Base-by-base conservation (phyloP, 2,888 invertebrate species). In the Thysanoteuthis rhombus region DNA sequence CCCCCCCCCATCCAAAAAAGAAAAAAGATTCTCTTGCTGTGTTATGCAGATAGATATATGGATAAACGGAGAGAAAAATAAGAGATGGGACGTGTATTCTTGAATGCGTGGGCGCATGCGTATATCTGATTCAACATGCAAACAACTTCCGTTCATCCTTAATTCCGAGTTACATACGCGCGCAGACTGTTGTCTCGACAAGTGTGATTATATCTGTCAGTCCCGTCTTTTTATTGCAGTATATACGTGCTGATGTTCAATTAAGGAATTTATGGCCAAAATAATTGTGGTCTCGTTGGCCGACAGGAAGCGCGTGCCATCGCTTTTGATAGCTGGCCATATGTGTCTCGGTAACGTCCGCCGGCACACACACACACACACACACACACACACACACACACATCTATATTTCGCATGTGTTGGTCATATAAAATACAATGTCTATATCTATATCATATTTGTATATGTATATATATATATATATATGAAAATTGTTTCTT, bases 321-420 rank as follows among this genome's bases (percentile, higher is more conserved):
- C 75, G 75, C 75, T n/a, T 75, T 75, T 75, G n/a, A 75, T n/a
- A 75, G n/a, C 75, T 75, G 75, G 75, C 75, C 75, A 75, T n/a
- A 75, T 75, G 75, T 75, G n/a, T 75, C 75, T 36, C 12, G 52
- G 28, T 25, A 52, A 52, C 52, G 25, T 52, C 25, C 25, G 52
- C 22, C 52, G 22, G 22, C 25, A 25, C 52, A 52, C 25, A 52
- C 52, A 52, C 5, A 52, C 22, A 52, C 5, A 3, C 25, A 42
- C 52, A 52, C 5, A 52, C 22, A 52, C 25, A 25, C 52, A 52
- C 25, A 52, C 52, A 52, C 5, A 52, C 22, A 52, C 5, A 3
- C 25, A 42, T 42, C 42, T 42, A 8, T 52, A 19, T 25, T 22
- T 52, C 22, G 25, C 52, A 25, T 52, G 22, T 6, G 52, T 25